Evolutionary conservation across 2,113 vertebrate genomes (phyloP), one percentile per base, ranked within the genome.

Genomic region (Thamnaconus septentrionalis): DNA sequence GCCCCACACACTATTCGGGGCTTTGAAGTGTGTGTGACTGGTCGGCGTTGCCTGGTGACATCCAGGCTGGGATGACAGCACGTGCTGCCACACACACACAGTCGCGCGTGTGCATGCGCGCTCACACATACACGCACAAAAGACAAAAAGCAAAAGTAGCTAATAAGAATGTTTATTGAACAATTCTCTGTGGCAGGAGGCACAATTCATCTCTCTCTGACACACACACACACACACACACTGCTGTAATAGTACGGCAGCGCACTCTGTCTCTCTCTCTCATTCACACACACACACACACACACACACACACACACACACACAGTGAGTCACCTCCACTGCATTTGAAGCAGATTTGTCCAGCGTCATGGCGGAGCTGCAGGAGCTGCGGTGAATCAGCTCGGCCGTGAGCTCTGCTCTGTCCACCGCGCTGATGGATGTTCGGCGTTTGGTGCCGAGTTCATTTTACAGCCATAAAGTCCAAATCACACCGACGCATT

Each of bases 131-230:
- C 18, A 31, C 18, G 18, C 18, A 31, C 18, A 2, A 2, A 31
- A 1, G 18, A 31, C 18, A 31, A 31, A 31, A 31, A 31, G 18
- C 18, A 82, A 68, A 45, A 73, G 57, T 5, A 80, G 64, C 75
- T 69, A 73, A 82, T 85, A 74, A 78, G 78, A 78, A 73, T 80
- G 80, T 80, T 82, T 85, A 82, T 85, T 80, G 71, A 80, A 72
- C 72, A 78, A 63, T 48, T 31, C 18, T 31, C 18, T 31, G 18
- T 31, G 18, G 18, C 18, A 44, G 54, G 5, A 51, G 41, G 45
- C 9, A 5, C 72, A 57, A 63, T 80, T 76, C 63, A 80, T 85
- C 80, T 78, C 77, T 66, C 73, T 60, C 52, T 60, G 64, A 69
- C 66, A 64, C 54, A 31, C 18, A 31, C 68, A 69, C 3, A 69